Evolutionary conservation across 2,888 invertebrate genomes (phyloP).

Genomic region (Epistrophe eligans): DNA sequence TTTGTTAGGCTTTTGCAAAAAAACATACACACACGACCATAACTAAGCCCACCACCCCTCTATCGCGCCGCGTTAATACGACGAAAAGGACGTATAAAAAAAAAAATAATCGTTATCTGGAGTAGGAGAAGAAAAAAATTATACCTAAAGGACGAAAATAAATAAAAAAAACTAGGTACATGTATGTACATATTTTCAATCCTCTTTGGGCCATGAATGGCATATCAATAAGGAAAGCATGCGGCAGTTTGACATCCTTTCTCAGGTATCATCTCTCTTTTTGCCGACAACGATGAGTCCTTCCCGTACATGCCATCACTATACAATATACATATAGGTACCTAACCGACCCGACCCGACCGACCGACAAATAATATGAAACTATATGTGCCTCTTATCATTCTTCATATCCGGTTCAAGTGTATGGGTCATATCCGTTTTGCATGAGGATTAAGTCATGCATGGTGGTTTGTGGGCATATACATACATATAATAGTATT

Average conservation of each 20-base stretch:
- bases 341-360: background rate
- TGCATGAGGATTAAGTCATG: slow-evolving; percentile 36
- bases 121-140: slow-evolving; percentile 16
- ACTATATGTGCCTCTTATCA: slow-evolving; percentile 55
- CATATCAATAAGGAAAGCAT: slow-evolving; percentile 63
- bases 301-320: background rate
- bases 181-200: background rate
- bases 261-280: slow-evolving; percentile 49
- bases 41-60: background rate
- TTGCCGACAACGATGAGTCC: slow-evolving; percentile 10
- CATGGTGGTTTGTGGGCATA: background rate
- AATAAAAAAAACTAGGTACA: background rate
- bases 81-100: slow-evolving; percentile 46
- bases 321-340: background rate
- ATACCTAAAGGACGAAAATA: background rate
- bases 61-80: slow-evolving; percentile 38
- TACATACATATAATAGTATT: background rate
- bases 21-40: background rate
- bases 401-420: slow-evolving; percentile 63
- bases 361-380: slow-evolving; percentile 28
- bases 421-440: slow-evolving; percentile 59
- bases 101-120: slow-evolving; percentile 59
- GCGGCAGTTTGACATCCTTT: slow-evolving; percentile 68
- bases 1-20: slow-evolving; percentile 33
- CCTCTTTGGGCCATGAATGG: slow-evolving; percentile 47